Percentiles rank a stretch among this genome's conserved stretches.
These are phyloP conservation scores for Tigriopus japonicus DNA, from an alignment of 1,140 invertebrate species.

Conservation along the genomic window DNA sequence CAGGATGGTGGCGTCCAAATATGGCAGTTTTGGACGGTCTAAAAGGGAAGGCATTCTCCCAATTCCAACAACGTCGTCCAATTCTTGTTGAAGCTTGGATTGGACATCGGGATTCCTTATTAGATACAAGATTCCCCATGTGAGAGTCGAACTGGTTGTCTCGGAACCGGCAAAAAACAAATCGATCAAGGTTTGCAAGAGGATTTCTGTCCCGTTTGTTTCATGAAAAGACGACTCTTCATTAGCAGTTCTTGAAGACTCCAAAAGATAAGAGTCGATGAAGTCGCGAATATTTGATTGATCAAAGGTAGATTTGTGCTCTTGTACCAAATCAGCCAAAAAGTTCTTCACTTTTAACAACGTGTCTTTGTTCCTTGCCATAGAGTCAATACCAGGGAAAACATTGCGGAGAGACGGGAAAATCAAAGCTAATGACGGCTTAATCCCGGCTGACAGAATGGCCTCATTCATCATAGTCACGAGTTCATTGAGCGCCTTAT, in stretches of 20 bases:
- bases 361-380: neutral
- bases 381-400: neutral
- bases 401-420: neutral
- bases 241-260: no score
- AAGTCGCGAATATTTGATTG: conserved; percentile 24
- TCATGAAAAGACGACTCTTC: neutral
- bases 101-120: conserved; percentile 15
- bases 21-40: conserved; percentile 27
- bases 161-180: conserved; percentile 17
- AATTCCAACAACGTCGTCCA: conserved; percentile 13
- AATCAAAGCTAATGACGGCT: neutral
- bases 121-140: conserved; percentile 16
- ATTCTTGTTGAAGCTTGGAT: conserved; percentile 13
- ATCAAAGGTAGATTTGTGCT: conserved; percentile 24
- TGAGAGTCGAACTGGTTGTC: conserved; percentile 13
- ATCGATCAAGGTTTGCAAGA: conserved; percentile 17
- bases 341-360: neutral
- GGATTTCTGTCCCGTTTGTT: conserved; percentile 14
- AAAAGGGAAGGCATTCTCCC: neutral
- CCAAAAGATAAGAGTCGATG: conserved; percentile 26
- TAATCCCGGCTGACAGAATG: conserved; percentile 15
- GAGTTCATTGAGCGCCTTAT: conserved; percentile 6
- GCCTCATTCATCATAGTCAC: neutral
- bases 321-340: conserved; percentile 19
- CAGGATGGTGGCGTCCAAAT: conserved; percentile 41